Conservation (phyloP, 2,113 vertebrate genomes). For the Octodon degus region DNA sequence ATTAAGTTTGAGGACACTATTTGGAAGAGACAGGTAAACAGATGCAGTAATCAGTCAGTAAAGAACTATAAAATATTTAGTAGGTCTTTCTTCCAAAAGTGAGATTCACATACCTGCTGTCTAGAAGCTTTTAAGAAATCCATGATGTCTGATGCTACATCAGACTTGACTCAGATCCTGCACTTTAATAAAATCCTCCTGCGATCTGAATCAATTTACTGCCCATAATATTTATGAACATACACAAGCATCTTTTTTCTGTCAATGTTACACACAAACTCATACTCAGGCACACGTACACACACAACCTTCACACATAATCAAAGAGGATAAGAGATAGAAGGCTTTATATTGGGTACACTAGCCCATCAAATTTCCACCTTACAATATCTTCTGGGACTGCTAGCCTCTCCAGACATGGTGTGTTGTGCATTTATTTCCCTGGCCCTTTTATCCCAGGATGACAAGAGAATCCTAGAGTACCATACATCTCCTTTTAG, state of each 20-base stretch:
- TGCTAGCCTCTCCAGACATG: conserved; percentile 48
- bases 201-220: neutral
- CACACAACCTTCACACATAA: neutral
- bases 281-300: neutral
- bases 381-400: neutral
- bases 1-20: neutral
- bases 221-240: neutral
- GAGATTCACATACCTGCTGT: neutral
- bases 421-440: conserved; percentile 66
- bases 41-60: neutral
- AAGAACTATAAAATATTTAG: neutral
- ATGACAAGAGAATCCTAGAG: conserved; percentile 73
- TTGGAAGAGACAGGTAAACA: conserved; percentile 1
- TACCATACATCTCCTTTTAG: conserved; percentile 74
- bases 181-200: neutral
- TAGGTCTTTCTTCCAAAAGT: neutral
- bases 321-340: neutral
- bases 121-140: neutral
- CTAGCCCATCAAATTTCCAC: conserved; percentile 51
- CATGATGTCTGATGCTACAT: neutral
- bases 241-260: neutral
- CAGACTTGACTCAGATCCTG: neutral
- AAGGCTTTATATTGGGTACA: neutral
- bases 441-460: conserved; percentile 64
- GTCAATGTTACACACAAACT: neutral